phyloP scores from a whole-genome alignment of 2,113 vertebrate genomes.

The Thermophis baileyi region DNA sequence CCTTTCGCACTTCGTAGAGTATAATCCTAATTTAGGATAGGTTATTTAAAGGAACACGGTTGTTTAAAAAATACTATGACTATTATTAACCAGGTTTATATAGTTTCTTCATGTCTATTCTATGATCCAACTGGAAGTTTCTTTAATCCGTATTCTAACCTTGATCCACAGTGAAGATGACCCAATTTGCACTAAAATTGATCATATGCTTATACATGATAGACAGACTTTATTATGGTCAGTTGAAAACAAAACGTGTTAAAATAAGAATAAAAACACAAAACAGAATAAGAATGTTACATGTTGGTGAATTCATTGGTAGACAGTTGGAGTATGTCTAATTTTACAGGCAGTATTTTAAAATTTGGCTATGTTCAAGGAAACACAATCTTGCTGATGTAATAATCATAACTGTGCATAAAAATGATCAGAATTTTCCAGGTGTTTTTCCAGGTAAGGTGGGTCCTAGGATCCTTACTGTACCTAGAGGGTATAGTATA shows the following conservation, averaged over 20 bases:
- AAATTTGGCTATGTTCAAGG: neutral
- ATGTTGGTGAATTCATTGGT: neutral
- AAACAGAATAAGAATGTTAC: neutral
- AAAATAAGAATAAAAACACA: neutral
- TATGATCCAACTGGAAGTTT: slow-evolving; percentile 21
- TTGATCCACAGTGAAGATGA: slow-evolving; percentile 10
- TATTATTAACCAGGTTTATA: neutral
- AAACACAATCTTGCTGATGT: neutral
- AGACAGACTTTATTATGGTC: neutral
- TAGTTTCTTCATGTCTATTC: slow-evolving; percentile 19
- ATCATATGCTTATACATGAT: neutral
- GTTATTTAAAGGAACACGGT: slow-evolving; percentile 34
- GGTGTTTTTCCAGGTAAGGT: neutral
- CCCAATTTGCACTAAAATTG: neutral
- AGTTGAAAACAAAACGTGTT: neutral
- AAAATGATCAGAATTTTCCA: neutral
- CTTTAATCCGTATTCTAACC: slow-evolving; percentile 10
- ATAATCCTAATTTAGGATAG: slow-evolving; percentile 11
- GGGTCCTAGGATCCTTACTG: neutral
- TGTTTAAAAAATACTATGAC: slow-evolving; percentile 12
- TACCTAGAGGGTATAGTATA: neutral
- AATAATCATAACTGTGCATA: neutral
- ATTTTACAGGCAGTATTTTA: neutral
- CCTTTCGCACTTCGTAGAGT: neutral
- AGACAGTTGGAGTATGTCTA: neutral